Conservation (phyloP, 1,140 invertebrate species). For the Hycleus cichorii region DNA sequence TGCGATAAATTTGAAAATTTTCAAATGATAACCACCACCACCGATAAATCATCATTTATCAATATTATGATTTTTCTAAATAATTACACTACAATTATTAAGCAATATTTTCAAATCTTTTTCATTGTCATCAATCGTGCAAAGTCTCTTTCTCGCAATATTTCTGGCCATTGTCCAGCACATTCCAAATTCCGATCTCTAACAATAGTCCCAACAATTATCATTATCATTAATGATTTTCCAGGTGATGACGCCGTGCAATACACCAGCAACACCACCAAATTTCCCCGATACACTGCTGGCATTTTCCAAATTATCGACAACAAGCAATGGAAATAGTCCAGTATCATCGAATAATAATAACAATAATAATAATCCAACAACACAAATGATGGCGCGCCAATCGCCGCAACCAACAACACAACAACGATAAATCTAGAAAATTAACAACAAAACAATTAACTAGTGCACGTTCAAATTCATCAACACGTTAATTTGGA, state of each 20-base stretch:
- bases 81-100: too few relatives aligned
- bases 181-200: too few relatives aligned
- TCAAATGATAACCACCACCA: too few relatives aligned
- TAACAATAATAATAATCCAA: slow-evolving; percentile 18
- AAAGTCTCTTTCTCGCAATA: too few relatives aligned
- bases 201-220: too few relatives aligned
- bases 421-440: slow-evolving; percentile 32
- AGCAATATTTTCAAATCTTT: too few relatives aligned
- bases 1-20: too few relatives aligned
- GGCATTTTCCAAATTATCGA: slow-evolving; percentile 75
- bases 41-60: too few relatives aligned
- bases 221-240: slow-evolving; percentile 3
- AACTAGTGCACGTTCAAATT: slow-evolving; percentile 3
- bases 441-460: neutral
- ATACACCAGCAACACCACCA: slow-evolving; percentile 83
- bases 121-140: too few relatives aligned
- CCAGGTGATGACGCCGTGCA: slow-evolving; percentile 73
- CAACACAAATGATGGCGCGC: slow-evolving; percentile 18
- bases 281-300: slow-evolving; percentile 80
- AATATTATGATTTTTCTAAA: too few relatives aligned
- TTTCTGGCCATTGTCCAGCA: too few relatives aligned
- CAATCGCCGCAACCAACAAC: slow-evolving; percentile 31
- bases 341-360: slow-evolving; percentile 23
- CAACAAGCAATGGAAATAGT: slow-evolving; percentile 44
- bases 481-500: too few relatives aligned